Conservation (phyloP, 92 coral and sea anemone species). For the Bergia sp. region DNA sequence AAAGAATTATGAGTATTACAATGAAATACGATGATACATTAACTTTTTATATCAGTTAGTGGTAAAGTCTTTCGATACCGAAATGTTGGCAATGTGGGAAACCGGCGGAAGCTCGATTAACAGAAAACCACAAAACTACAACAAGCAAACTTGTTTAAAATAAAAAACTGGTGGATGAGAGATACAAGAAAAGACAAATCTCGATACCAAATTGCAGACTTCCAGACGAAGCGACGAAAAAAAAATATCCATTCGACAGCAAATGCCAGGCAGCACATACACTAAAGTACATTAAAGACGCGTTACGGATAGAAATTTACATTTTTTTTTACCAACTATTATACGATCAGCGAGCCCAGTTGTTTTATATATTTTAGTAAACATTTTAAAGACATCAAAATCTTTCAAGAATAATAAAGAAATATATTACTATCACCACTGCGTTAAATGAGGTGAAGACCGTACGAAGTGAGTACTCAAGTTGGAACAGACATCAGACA, state of each 20-base stretch:
- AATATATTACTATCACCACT: neutral
- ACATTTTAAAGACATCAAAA: neutral
- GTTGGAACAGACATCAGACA: neutral
- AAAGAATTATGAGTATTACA: neutral
- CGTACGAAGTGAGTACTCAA: neutral
- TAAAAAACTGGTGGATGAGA: conserved; percentile 8
- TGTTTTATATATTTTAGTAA: neutral
- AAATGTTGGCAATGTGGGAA: neutral
- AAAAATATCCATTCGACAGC: neutral
- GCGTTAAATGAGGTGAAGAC: neutral
- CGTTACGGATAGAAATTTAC: neutral
- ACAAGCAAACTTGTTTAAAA: conserved; percentile 8
- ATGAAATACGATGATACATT: neutral
- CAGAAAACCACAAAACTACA: conserved; percentile 7
- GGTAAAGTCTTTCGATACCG: neutral
- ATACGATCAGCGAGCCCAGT: neutral
- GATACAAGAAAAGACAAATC: neutral
- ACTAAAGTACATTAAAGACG: neutral
- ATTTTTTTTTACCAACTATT: neutral
- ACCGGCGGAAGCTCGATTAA: neutral
- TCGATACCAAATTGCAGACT: neutral
- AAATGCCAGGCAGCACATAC: neutral
- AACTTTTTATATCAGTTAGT: neutral
- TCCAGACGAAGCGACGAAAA: neutral
- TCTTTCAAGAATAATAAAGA: neutral